A percentile compares a stretch with the other conserved stretches of the same genome.
Conservation (phyloP, 2,888 invertebrate species). For the Leuctra nigra region DNA sequence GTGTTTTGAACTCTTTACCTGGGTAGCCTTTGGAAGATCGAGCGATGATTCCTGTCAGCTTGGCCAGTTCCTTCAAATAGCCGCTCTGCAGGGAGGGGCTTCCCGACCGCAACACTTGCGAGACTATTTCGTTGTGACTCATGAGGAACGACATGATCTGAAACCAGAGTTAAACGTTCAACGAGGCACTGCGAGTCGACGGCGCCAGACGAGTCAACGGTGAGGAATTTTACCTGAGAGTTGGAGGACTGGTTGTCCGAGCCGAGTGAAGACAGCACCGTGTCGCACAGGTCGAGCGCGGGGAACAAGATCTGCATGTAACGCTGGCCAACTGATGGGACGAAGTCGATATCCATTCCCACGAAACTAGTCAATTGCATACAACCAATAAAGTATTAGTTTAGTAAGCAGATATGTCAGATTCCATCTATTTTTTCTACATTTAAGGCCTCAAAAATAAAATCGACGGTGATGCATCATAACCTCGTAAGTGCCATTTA, state of each 20-base stretch:
- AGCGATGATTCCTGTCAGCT: constrained; percentile 67
- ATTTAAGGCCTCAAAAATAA: too few relatives aligned
- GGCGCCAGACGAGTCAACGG: background rate
- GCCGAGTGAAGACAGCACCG: constrained; percentile 74
- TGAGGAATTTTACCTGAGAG: constrained; percentile 50
- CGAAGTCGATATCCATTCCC: constrained; percentile 39
- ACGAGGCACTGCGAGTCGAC: background rate
- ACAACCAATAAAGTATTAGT: too few relatives aligned
- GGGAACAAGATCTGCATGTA: constrained; percentile 81
- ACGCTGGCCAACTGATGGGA: constrained; percentile 58
- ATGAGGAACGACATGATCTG: constrained; percentile 67
- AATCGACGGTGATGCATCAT: too few relatives aligned
- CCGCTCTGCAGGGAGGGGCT: constrained; percentile 57
- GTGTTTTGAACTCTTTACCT: too few relatives aligned
- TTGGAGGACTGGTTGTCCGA: constrained; percentile 76
- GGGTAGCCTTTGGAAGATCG: constrained; percentile 63
- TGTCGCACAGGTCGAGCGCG: constrained; percentile 71
- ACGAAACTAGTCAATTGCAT: constrained; percentile 12
- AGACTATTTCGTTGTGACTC: constrained; percentile 74
- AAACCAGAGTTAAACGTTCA: too few relatives aligned
- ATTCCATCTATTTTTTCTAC: too few relatives aligned
- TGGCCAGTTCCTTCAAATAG: constrained; percentile 66
- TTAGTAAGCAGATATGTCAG: too few relatives aligned
- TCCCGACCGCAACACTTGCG: constrained; percentile 65
- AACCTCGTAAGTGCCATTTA: too few relatives aligned